Evolutionary conservation across 2,113 vertebrate genomes (phyloP).

Genomic region (Chloroceryle aenea): DNA sequence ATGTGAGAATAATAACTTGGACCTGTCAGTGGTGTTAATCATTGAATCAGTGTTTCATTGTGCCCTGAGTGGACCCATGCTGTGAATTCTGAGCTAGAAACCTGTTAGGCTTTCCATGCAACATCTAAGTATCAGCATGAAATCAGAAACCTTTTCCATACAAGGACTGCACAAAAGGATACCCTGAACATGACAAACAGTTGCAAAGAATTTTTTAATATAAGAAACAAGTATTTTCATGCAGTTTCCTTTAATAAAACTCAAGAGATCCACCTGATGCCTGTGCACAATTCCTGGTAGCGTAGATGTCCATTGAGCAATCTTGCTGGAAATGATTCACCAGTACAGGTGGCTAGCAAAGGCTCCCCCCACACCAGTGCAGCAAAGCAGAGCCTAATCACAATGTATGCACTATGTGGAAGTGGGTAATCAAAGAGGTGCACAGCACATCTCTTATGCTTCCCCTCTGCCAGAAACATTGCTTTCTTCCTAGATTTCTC

Average conservation of each 20-base stretch:
- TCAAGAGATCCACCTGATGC: not conserved
- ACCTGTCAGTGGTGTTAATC: not conserved
- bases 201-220: not conserved
- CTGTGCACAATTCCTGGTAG: not conserved
- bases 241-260: not conserved
- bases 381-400: not conserved
- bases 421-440: not conserved
- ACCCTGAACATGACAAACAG: not conserved
- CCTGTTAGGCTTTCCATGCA: not conserved
- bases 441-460: not conserved
- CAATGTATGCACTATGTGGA: not conserved
- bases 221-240: not conserved
- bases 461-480: rapidly evolving
- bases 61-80: not conserved
- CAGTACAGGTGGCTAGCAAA: not conserved
- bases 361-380: rapidly evolving
- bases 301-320: not conserved
- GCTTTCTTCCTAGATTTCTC: not conserved
- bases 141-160: not conserved
- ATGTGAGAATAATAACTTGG: not conserved
- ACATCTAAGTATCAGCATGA: not conserved
- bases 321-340: not conserved
- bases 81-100: not conserved
- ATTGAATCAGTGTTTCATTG: not conserved
- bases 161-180: not conserved